Base-by-base conservation (phyloP, 2,888 invertebrate genomes). In the Melieria picta region DNA sequence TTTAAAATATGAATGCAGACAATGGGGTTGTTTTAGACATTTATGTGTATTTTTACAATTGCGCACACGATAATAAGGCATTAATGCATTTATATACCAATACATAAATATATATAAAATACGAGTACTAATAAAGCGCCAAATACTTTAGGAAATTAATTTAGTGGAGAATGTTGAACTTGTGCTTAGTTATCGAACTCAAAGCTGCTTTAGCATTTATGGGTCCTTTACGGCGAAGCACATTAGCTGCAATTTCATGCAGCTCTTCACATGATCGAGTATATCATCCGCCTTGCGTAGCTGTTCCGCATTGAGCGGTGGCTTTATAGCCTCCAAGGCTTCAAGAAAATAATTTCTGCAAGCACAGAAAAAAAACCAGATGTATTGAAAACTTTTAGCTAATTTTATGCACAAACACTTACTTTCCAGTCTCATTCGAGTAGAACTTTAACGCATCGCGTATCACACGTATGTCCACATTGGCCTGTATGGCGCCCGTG, bases 401-500 rank as follows among this genome's bases (percentile, higher is more conserved):
- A 56, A 30, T 46, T 46, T 55, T 46, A 47, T 52, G n/a, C 46
- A 13, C 42, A 55, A 43, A 4, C 63, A 80, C 86, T 87, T 87
- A 93, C 92, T 89, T 90, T 72, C 93, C 92, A 78, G 90, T 90
- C 64, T 89, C 88, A 50, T 91, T 92, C 61, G 90, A 89, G 81
- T 92, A 94, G 60, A 88, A 85, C 65, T 88, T 87, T 46, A 94
- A 88, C 5, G 92, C 90, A 78, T 91, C 91, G 76, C 91, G 90
- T 47, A 95, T 85, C 11, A 93, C 90, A 57, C 88, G 88, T 72
- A 94, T 90, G 81, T 95, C 97, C 7, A 94, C 91, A 52, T 92
- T 90, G 42, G 96, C 96, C 88, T 95, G 94, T 82, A 93, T 89
- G 65, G 92, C 91, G 60, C 94, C 93, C 71, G 91, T 89, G 77